Percentiles rank a stretch among this genome's conserved stretches.
Evolutionary conservation across 2,113 vertebrate species (phyloP).

Genomic region (Tringa solitaria): DNA sequence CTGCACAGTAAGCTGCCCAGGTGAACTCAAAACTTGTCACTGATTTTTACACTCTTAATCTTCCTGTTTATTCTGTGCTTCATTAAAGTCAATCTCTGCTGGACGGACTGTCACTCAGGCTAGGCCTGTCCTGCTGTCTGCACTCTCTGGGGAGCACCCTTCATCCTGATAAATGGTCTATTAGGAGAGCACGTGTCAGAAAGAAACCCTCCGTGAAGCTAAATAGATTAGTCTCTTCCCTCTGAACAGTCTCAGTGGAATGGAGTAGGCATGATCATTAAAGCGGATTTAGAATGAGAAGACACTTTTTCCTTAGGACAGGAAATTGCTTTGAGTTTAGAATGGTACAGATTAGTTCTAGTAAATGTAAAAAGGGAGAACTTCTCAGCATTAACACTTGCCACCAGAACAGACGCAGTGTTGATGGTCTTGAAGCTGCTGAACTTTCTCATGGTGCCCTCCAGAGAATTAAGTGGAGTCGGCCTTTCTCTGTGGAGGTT

Average conservation of each 20-base stretch:
- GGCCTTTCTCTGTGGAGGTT: not conserved
- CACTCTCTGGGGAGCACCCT: constrained; percentile 72
- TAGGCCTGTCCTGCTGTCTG: constrained; percentile 60
- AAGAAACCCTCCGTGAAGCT: constrained; percentile 55
- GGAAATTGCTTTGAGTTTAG: not conserved
- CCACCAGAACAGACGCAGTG: not conserved
- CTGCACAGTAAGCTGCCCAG: constrained; percentile 49
- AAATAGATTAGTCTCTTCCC: constrained; percentile 64
- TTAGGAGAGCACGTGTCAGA: constrained; percentile 61
- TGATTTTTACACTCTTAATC: constrained; percentile 75
- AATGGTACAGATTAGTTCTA: not conserved
- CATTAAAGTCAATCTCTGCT: constrained; percentile 78
- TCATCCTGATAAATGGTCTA: constrained; percentile 79
- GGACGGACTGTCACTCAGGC: constrained; percentile 73
- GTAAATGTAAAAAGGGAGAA: not conserved
- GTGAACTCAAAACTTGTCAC: constrained; percentile 73
- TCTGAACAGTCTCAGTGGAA: constrained; percentile 16
- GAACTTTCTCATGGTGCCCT: not conserved
- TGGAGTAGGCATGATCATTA: constrained; percentile 31
- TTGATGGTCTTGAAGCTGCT: not conserved
- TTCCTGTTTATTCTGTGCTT: constrained; percentile 80
- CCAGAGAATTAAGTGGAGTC: not conserved
- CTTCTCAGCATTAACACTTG: not conserved
- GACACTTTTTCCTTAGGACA: not conserved
- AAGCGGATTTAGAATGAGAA: constrained; percentile 8